A percentile compares a stretch with the other conserved stretches of the same genome.
phyloP scores from a whole-genome alignment of 1,140 invertebrate species.

The Dufourea novaeangliae region DNA sequence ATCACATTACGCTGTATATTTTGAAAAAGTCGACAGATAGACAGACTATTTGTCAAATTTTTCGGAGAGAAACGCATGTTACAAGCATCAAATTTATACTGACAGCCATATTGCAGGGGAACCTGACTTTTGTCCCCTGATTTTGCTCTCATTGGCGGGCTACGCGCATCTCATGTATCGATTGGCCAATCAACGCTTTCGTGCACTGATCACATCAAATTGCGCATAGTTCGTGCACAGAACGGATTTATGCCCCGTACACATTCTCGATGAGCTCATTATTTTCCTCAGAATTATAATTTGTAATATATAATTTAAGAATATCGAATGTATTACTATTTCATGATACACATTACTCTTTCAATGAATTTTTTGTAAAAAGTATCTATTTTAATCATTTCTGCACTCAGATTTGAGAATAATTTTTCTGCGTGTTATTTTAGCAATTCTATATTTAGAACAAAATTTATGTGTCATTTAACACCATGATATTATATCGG shows the following conservation, averaged over 20 bases:
- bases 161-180: constrained; percentile 12
- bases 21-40: constrained; percentile 64
- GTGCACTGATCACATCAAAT: constrained; percentile 26
- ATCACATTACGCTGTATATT: constrained; percentile 73
- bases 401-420: not conserved
- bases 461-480: not conserved
- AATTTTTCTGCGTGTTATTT: constrained; percentile 1
- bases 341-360: not conserved
- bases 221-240: constrained; percentile 6
- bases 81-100: constrained; percentile 93
- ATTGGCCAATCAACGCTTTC: constrained; percentile 57
- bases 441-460: constrained; percentile 9
- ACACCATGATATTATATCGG: not conserved
- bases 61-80: constrained; percentile 90
- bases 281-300: not conserved
- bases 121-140: constrained; percentile 88
- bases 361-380: not conserved
- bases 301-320: constrained; percentile 1
- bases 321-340: not conserved
- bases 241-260: constrained; percentile 5
- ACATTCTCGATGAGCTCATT: not conserved
- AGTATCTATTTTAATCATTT: not conserved
- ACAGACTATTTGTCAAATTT: constrained; percentile 76
- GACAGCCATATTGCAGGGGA: constrained; percentile 91
- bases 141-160: constrained; percentile 84